Base-by-base conservation (phyloP, 35 echinoderm and acorn worm genomes). In the Patiria miniata region DNA sequence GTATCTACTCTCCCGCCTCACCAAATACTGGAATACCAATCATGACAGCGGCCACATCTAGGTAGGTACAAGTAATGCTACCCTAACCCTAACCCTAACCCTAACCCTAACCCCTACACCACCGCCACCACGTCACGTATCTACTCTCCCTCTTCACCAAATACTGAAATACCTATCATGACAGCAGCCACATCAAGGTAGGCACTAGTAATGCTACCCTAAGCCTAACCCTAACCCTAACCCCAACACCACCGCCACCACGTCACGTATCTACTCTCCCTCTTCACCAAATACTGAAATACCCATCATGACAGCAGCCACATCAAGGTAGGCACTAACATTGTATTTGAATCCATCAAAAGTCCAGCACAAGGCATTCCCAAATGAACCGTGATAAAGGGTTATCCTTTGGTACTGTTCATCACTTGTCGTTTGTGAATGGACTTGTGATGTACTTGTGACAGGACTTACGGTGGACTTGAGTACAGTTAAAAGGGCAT, bases 91-190 rank as follows among this genome's bases (percentile, higher is more conserved):
- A n/a, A n/a, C n/a, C n/a, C n/a, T n/a, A n/a, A n/a, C n/a, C n/a
- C 88, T n/a, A 73, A 73, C 36, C 87, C 80, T 73, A 69, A 86
- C n/a, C n/a, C 88, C 32, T 47, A 38, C 29, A 6, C 42, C 12
- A 47, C 42, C 42, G 52, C 79, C 33, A 85, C 88, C 36, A 88
- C 83, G 29, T 82, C 83, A 37, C 55, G 57, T 32, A 73, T 84
- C 29, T 85, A 91, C 57, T 90, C 88, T 39, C 84, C 93, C 28
- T 53, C 50, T 22, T 78, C 89, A n/a, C 88, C 93, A 55, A 83
- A 82, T 51, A 47, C 58, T 29, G 88, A 60, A 39, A 80, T 82
- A 40, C 52, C 83, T 61, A 61, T 58, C 1, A 80, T 83, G 18
- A 82, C 69, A 19, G 39, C 77, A 23, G 85, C 78, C 12, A 83